phyloP scores from a whole-genome alignment of 2,113 vertebrate species.

The Rhegmatorhina hoffmannsi region DNA sequence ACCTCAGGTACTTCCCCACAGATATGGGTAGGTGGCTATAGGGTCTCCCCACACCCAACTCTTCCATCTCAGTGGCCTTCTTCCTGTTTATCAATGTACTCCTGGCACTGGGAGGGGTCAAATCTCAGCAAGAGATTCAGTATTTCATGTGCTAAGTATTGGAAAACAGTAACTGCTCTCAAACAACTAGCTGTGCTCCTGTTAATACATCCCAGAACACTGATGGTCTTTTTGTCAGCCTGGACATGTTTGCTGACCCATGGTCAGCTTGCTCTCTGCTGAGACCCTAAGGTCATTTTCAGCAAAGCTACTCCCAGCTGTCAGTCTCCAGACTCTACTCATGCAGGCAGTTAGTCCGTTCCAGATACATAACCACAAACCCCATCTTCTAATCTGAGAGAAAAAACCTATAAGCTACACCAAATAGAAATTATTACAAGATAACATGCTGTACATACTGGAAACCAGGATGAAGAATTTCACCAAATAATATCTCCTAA shows the following conservation, averaged over 20 bases:
- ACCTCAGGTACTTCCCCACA: background rate
- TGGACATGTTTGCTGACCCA: background rate
- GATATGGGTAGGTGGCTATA: background rate
- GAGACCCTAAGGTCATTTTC: background rate
- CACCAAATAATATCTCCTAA: background rate
- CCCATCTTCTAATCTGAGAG: background rate
- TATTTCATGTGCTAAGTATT: accelerated
- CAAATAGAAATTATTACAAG: background rate
- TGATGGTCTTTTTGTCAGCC: background rate
- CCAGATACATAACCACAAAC: background rate
- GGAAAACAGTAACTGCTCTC: background rate
- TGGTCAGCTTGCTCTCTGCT: background rate
- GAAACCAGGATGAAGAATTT: background rate
- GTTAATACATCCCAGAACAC: background rate
- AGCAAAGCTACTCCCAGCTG: background rate
- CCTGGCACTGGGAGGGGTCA: background rate
- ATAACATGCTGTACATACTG: background rate
- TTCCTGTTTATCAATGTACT: background rate
- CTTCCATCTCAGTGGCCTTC: background rate
- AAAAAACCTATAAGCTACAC: background rate
- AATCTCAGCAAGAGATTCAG: background rate
- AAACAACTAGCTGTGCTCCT: background rate
- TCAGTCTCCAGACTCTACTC: background rate
- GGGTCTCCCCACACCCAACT: background rate
- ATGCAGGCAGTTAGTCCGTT: background rate